Evolutionary conservation across 2,888 invertebrate genomes (phyloP).

Genomic region (Parnassius apollo): DNA sequence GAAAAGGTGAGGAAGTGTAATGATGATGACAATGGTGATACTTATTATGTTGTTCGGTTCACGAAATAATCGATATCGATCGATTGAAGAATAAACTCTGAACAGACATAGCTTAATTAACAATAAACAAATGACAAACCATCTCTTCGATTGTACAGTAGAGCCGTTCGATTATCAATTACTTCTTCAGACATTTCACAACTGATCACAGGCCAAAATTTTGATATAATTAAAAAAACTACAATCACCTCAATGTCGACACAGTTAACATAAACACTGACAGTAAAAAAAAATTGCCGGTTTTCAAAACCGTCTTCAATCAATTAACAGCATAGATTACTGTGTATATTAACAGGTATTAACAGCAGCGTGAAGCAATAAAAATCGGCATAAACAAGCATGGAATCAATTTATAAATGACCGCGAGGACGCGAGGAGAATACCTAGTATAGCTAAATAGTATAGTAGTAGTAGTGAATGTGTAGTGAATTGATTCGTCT

Average conservation of each 20-base stretch:
- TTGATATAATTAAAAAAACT: background rate
- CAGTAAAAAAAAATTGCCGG: conserved; percentile 4
- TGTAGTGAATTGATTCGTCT: background rate
- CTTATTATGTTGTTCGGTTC: too few species aligned
- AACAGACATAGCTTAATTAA: background rate
- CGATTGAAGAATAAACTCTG: too few species aligned
- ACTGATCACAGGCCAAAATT: background rate
- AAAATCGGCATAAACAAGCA: conserved; percentile 16
- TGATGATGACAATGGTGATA: background rate
- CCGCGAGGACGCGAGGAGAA: conserved; percentile 4
- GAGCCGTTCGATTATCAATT: conserved; percentile 23
- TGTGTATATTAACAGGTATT: too few species aligned
- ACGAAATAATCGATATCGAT: too few species aligned
- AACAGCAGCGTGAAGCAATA: conserved; percentile 6
- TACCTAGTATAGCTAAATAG: background rate
- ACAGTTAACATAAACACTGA: background rate
- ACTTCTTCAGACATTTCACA: conserved; percentile 19
- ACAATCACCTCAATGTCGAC: background rate
- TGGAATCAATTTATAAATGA: conserved; percentile 21
- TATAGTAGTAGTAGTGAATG: background rate
- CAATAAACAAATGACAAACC: conserved; percentile 20
- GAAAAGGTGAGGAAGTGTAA: background rate
- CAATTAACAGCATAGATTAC: too few species aligned
- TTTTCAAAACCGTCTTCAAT: conserved; percentile 12
- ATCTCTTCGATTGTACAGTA: conserved; percentile 21